These are phyloP conservation scores for Ciconia maguari DNA, from an alignment of 2,113 vertebrate species.

Conservation along the genomic window DNA sequence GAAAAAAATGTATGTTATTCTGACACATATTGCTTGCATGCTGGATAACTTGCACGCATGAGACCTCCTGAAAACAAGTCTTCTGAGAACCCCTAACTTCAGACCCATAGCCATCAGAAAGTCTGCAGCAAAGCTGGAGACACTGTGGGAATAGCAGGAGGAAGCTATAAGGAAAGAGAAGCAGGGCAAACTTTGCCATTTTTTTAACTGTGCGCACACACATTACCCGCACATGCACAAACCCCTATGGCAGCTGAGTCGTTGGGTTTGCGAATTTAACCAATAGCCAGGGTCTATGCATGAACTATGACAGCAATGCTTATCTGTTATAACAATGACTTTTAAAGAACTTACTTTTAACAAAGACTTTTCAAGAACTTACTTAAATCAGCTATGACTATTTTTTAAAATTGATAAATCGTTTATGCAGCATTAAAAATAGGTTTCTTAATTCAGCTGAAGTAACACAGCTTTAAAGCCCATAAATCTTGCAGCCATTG, in stretches of 20 bases:
- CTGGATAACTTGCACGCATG: background rate
- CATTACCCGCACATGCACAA: rapidly evolving
- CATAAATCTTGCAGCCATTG: background rate
- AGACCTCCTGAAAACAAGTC: background rate
- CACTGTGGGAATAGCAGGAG: background rate
- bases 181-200: background rate
- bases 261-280: background rate
- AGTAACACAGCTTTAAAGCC: background rate
- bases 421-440: background rate
- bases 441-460: background rate
- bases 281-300: background rate
- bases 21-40: background rate
- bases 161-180: background rate
- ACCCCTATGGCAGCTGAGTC: background rate
- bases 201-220: background rate
- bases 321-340: background rate
- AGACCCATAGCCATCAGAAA: background rate
- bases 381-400: background rate
- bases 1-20: background rate
- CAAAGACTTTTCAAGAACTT: background rate
- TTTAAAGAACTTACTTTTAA: background rate
- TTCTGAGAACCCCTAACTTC: background rate
- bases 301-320: background rate
- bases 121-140: background rate
- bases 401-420: background rate